Base-by-base conservation (phyloP, 2,797 vertebrate genomes). In the Emydoidea blandingii region DNA sequence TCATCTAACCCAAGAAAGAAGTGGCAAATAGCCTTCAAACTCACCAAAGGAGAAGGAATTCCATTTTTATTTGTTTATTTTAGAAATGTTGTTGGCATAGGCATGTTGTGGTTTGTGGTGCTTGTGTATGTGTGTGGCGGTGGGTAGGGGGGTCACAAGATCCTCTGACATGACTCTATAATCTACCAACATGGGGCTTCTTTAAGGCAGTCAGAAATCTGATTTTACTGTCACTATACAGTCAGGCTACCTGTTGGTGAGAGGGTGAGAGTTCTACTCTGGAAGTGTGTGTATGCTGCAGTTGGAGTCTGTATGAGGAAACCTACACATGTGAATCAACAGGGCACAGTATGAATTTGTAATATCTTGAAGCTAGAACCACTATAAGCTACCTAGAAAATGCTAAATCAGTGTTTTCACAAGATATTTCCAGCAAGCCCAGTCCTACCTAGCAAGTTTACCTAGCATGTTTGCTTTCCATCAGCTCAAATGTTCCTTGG, bases 241-340 rank as follows among this genome's bases (percentile, higher is more conserved):
- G 34, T 2, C 49, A 54, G n/a, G 18, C 19, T 37, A 19, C n/a
- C 65, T 68, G 65, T 54, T n/a, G 49, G 79, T 41, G 54, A 49
- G 27, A 27, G 81, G 8, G 11, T 0, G 0, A 65, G 79, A 56
- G 31, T 34, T 44, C 1, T 0, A 21, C 27, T 15, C 41, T 44
- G 25, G 41, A 76, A 76, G 41, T 15, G 25, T n/a, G 27, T 79
- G 57, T 6, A 31, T 31, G 27, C 5, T 59, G 11, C 29, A 59
- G 57, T 27, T 56, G 54, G 54, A 41, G 27, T n/a, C 54, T 18
- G 1, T 47, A 2, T 81, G 37, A 34, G 18, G 76, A 37, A 53
- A 52, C 56, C 5, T 19, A 44, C 50, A 21, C 9, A 29, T n/a
- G 56, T 44, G 44, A 84, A 62, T 7, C 14, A 47, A 5, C 27